Evolutionary conservation across 2,888 invertebrate genomes (phyloP).

Genomic region (Hypselothyrea guttata): DNA sequence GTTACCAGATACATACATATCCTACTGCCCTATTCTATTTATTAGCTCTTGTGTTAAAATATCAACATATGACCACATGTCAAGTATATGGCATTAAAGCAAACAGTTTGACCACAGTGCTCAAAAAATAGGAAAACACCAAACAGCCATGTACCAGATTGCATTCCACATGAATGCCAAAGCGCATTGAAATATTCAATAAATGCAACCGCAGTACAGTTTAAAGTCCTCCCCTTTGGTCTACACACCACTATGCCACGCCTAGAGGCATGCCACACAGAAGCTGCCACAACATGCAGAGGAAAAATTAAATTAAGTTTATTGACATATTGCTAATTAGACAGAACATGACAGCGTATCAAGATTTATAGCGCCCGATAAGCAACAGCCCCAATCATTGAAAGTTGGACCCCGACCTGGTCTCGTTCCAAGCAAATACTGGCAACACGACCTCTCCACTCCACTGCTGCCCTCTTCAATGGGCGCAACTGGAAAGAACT

Average conservation of each 20-base stretch:
- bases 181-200: constrained; percentile 37
- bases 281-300: constrained; percentile 13
- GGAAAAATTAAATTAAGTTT: constrained; percentile 78
- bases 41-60: too few relatives aligned
- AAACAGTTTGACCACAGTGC: constrained; percentile 8
- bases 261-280: constrained; percentile 39
- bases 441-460: neutral
- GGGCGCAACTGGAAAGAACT: neutral
- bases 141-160: constrained; percentile 11
- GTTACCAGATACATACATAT: too few relatives aligned
- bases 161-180: constrained; percentile 27
- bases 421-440: neutral
- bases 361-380: constrained; percentile 80
- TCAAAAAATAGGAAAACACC: constrained; percentile 3
- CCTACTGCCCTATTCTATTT: too few relatives aligned
- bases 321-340: constrained; percentile 82
- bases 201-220: constrained; percentile 37
- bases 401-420: constrained; percentile 2
- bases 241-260: neutral
- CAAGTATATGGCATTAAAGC: neutral
- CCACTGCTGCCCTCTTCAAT: neutral
- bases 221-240: constrained; percentile 25
- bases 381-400: constrained; percentile 44
- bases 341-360: constrained; percentile 81
- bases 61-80: neutral